phyloP scores from a whole-genome alignment of 1,140 invertebrate genomes.

The Drosophila eugracilis region DNA sequence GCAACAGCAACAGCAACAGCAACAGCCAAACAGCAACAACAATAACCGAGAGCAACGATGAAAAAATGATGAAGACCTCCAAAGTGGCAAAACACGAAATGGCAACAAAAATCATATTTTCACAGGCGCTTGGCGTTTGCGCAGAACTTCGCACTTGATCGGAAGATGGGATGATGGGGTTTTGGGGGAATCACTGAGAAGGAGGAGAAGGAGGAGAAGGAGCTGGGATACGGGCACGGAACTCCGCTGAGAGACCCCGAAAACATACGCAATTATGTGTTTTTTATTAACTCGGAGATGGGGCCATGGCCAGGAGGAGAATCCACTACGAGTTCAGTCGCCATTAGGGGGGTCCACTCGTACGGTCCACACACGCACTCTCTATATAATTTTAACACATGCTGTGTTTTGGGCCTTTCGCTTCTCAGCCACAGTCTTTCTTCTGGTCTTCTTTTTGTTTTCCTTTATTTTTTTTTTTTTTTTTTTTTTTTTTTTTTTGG shows the following conservation, averaged over 20 bases:
- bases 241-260: conserved; percentile 36
- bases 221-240: conserved; percentile 6
- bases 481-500: conserved; percentile 27
- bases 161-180: conserved; percentile 9
- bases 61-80: conserved; percentile 70
- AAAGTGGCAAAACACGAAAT: conserved; percentile 70
- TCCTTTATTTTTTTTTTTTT: conserved; percentile 6
- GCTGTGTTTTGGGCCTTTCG: conserved; percentile 74
- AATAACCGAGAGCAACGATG: conserved; percentile 42
- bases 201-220: not conserved
- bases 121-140: conserved; percentile 82
- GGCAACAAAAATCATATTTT: conserved; percentile 79
- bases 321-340: conserved; percentile 29
- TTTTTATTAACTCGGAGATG: conserved; percentile 74
- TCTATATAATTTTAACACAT: conserved; percentile 83
- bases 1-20: too few species aligned
- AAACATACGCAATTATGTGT: conserved; percentile 82
- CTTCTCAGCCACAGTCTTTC: conserved; percentile 18
- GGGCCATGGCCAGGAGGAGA: conserved; percentile 8
- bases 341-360: conserved; percentile 71
- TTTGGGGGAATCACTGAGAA: too few species aligned
- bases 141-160: conserved; percentile 81
- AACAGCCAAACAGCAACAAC: conserved; percentile 25
- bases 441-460: conserved; percentile 7
- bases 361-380: conserved; percentile 73